Base-by-base conservation (phyloP, 2,888 invertebrate genomes). In the Steinernema carpocapsae region DNA sequence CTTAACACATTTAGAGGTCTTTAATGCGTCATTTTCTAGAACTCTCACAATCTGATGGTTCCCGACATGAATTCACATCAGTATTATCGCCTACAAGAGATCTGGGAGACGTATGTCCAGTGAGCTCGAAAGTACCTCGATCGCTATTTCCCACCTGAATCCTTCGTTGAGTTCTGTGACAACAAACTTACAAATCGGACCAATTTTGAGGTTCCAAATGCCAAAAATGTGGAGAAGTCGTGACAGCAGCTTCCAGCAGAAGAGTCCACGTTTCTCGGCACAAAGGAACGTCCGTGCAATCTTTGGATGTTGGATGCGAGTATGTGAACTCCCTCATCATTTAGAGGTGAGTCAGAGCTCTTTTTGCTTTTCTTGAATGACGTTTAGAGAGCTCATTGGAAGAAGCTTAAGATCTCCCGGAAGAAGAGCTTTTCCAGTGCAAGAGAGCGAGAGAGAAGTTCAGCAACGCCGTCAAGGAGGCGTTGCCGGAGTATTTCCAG, bases 141-240 rank as follows among this genome's bases (percentile, higher is more conserved):
- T 29, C 24, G 29, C 29, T 64, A 64, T 37, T 64, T 64, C 64
- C 64, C 64, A 32, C 64, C 64, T 14, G 64, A 64, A n/a, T 29
- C 64, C 6, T 64, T 64, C n/a, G 26, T 64, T 14, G 2, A 29
- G 3, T 29, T 29, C 3, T 17, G 17, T 3, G 64, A 64, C 19
- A 10, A 12, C 1, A 29, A 37, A 32, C 17, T 1, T 1, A 17
- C 3, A 37, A 6, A 17, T 17, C 32, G 26, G 32, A 17, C 1
- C 56, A 1, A 37, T 17, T 32, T n/a, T 3, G 64, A 64, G 17
- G 64, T 32, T 32, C 17, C 37, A 32, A 64, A 29, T 64, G 64
- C 19, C 6, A 1, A 12, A 3, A 37, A 12, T 64, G 64, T 17
- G 64, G 64, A 2, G 14, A 56, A 14, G 22, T 56, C 22, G 26